Evolutionary conservation across 2,113 vertebrate genomes (phyloP).

Genomic region (Puffinus mauretanicus): DNA sequence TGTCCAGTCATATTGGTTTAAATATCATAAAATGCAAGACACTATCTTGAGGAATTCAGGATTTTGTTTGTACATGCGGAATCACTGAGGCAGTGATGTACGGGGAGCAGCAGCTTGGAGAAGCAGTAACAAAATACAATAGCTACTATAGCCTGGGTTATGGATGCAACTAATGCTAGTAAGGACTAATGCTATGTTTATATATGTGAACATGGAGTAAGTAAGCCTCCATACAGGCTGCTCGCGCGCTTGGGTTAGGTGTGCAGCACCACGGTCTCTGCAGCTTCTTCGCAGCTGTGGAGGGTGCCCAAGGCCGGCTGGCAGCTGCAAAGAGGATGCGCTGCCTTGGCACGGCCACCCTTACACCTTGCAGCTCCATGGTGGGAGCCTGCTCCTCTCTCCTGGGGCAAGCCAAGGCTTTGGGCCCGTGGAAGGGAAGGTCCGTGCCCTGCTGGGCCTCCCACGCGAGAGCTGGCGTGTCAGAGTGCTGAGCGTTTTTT

Average conservation of each 20-base stretch:
- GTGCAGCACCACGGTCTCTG: not conserved
- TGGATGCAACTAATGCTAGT: rapidly evolving
- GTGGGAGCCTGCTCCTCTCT: not conserved
- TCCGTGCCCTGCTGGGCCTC: not conserved
- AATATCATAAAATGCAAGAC: not conserved
- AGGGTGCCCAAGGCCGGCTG: not conserved
- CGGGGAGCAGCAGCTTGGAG: no score
- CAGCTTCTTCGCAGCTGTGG: rapidly evolving
- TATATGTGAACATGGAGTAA: rapidly evolving
- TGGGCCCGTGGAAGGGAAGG: rapidly evolving
- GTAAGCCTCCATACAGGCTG: rapidly evolving
- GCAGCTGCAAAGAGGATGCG: rapidly evolving
- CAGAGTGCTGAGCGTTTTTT: no score
- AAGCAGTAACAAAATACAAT: rapidly evolving
- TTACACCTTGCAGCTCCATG: rapidly evolving
- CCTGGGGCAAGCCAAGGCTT: not conserved
- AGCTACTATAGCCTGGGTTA: not conserved
- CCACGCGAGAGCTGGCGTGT: rapidly evolving
- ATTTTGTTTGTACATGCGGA: rapidly evolving
- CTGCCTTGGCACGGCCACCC: rapidly evolving
- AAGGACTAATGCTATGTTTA: rapidly evolving
- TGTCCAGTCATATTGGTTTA: not conserved
- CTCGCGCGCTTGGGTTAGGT: rapidly evolving
- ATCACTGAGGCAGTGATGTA: no score
- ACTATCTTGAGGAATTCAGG: rapidly evolving